These are phyloP conservation scores for Leptestheria dahalacensis DNA, from an alignment of 1,140 invertebrate species.

Conservation along the genomic window DNA sequence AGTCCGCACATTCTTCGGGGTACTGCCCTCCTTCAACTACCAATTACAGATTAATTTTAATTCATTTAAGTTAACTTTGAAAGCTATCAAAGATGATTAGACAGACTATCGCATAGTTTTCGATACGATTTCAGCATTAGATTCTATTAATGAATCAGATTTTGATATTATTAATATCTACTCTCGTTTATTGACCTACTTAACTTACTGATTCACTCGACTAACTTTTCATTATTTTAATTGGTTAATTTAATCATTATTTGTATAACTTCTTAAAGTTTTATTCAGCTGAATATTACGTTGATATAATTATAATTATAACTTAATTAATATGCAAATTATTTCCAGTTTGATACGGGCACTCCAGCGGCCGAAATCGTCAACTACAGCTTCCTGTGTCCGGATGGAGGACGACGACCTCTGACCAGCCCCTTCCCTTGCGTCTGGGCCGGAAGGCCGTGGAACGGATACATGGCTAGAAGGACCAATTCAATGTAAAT, in stretches of 20 bases:
- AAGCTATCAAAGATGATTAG: too few species aligned
- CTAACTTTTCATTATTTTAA: too few species aligned
- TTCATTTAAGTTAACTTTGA: too few species aligned
- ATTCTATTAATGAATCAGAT: too few species aligned
- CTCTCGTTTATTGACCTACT: too few species aligned
- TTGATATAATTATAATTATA: not conserved
- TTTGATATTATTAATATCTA: too few species aligned
- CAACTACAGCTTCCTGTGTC: conserved; percentile 59
- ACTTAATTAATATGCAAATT: not conserved
- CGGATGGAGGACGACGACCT: conserved; percentile 53
- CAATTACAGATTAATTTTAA: conserved; percentile 9
- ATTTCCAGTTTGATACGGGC: conserved; percentile 35
- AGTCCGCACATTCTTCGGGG: conserved; percentile 48
- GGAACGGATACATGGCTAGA: conserved; percentile 54
- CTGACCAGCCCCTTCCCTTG: conserved; percentile 47
- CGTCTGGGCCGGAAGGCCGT: conserved; percentile 61
- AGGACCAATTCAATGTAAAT: conserved; percentile 21
- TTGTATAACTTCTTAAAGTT: too few species aligned
- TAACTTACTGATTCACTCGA: too few species aligned
- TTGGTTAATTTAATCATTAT: too few species aligned
- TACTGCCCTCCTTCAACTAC: conserved; percentile 24
- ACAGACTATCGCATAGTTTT: too few species aligned
- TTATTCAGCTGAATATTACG: not conserved
- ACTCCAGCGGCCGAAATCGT: conserved; percentile 24
- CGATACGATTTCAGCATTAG: too few species aligned